Percentiles rank a stretch among this genome's conserved stretches.
These are phyloP conservation scores for Tricholauxania praeusta DNA, from an alignment of 2,888 invertebrate species.

Conservation along the genomic window DNA sequence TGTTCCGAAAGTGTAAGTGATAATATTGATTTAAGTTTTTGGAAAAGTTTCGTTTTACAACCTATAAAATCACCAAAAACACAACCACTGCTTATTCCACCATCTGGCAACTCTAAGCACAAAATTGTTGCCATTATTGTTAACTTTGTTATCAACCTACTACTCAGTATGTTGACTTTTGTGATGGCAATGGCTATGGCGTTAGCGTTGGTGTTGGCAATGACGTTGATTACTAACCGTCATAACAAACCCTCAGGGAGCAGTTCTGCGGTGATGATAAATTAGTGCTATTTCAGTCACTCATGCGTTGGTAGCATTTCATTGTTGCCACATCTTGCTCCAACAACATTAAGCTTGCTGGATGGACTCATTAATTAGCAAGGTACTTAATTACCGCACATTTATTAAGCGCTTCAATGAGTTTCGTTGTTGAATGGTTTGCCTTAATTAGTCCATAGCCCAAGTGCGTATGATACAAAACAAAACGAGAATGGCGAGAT, in stretches of 20 bases:
- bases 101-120: no score
- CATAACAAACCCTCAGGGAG: slow-evolving; percentile 27
- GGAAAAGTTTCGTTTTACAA: no score
- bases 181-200: not conserved
- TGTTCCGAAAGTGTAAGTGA: no score
- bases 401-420: slow-evolving; percentile 60
- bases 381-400: slow-evolving; percentile 68
- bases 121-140: no score
- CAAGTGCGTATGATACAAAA: no score
- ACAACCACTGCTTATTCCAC: slow-evolving; percentile 29
- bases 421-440: slow-evolving; percentile 33
- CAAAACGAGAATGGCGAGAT: not conserved
- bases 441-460: slow-evolving; percentile 29
- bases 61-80: no score
- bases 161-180: slow-evolving; percentile 1
- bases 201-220: not conserved
- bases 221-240: slow-evolving; percentile 24
- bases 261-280: slow-evolving; percentile 1
- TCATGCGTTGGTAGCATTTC: slow-evolving; percentile 13
- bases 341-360: slow-evolving; percentile 8
- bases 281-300: slow-evolving; percentile 23
- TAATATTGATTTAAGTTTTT: no score
- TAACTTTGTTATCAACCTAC: not conserved
- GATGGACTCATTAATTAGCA: slow-evolving; percentile 66
- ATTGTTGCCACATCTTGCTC: not conserved